A percentile compares a stretch with the other conserved stretches of the same genome.
These are phyloP conservation scores for Apolygus lucorum DNA, from an alignment of 1,140 invertebrate species.

Conservation along the genomic window DNA sequence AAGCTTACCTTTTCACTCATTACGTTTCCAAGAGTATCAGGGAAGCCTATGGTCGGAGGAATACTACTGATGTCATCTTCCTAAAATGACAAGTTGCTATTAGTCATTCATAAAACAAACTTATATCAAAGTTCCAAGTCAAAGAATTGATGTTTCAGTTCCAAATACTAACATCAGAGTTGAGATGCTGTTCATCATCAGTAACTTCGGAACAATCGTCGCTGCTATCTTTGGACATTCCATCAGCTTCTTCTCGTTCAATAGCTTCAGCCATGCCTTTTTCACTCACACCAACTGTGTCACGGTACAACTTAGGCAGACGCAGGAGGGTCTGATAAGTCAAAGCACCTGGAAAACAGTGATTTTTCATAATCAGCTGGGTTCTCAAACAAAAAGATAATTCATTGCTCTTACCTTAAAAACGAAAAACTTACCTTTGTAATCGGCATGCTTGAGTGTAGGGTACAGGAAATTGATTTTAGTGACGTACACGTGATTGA, in stretches of 20 bases:
- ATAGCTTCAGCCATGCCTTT: slow-evolving; percentile 17
- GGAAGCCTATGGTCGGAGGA: not conserved
- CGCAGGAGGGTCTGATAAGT: slow-evolving; percentile 76
- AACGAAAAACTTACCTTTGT: slow-evolving; percentile 50
- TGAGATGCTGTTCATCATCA: slow-evolving; percentile 18
- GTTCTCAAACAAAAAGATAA: no score
- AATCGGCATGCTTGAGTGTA: slow-evolving; percentile 67
- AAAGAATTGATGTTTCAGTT: no score
- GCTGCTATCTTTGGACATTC: slow-evolving; percentile 35
- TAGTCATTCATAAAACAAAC: no score
- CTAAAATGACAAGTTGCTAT: no score
- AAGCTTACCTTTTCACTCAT: slow-evolving; percentile 8
- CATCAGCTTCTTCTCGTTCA: slow-evolving; percentile 27
- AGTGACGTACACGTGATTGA: slow-evolving; percentile 46
- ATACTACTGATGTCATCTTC: not conserved
- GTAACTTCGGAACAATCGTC: slow-evolving; percentile 12
- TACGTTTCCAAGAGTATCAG: not conserved
- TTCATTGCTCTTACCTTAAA: no score
- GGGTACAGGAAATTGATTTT: slow-evolving; percentile 64
- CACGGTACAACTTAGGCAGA: slow-evolving; percentile 65
- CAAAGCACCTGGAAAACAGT: slow-evolving; percentile 53
- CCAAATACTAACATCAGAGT: slow-evolving; percentile 28
- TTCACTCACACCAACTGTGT: slow-evolving; percentile 29
- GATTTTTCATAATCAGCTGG: no score
- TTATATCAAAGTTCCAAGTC: no score